Evolutionary conservation across 2,797 vertebrate species (phyloP), one percentile per base, ranked within the genome.

Genomic region (Alfaro cultratus): DNA sequence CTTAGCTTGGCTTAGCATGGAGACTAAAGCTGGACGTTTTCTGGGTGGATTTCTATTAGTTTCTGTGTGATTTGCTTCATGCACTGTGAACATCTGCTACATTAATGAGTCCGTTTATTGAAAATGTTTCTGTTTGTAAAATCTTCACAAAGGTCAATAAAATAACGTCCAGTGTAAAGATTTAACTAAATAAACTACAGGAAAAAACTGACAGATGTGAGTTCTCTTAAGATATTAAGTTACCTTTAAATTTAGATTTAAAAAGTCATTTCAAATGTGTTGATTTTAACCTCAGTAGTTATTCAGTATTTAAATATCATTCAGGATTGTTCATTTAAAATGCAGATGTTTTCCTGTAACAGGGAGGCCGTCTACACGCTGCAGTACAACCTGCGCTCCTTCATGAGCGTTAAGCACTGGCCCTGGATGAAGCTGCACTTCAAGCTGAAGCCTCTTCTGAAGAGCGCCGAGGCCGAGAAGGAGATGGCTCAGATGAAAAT

Each of bases 401-500:
- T 97, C 94, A 97, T 97, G 97, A 97, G 95, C 0, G 97, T 97
- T 0, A 97, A 97, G 15, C 95, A 96, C 78, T 98, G 97, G 97
- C 96, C 96, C 0, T 98, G 97, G 97, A 97, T 97, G 97, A 97
- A 97, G 85, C 93, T 97, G 1, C 97, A 95, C 78, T 98, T 97
- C 86, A 97, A 97, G 85, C 96, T 98, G 82, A 98, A 98, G 83
- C 96, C 97, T 0, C 95, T 98, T 18, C 93, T 98, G 29, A 96
- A 96, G 94, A 97, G 96, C 3, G 96, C 96, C 0, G 96, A 97
- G 62, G 94, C 96, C 0, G 97, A 97, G 68, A 97, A 98, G 82
- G 97, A 97, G 15, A 97, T 97, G 96, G 96, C 95, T 49, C 97
- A 89, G 85, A 97, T 97, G 95, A 97, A 97, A 45, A 92, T 95